phyloP scores from a whole-genome alignment of 2,888 invertebrate species.

The Ametastegia equiseti region DNA sequence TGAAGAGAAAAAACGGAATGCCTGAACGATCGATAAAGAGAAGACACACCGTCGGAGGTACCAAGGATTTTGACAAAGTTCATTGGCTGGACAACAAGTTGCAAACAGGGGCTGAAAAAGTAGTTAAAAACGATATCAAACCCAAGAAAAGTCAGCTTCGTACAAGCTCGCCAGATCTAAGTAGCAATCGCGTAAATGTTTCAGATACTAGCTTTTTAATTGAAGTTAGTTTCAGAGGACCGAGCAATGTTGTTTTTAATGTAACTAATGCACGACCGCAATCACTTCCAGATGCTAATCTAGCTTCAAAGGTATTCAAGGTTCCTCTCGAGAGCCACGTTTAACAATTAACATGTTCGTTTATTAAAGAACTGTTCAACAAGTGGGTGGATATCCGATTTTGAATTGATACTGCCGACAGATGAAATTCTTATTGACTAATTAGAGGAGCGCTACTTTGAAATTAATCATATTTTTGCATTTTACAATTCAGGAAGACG shows the following conservation, averaged over 20 bases:
- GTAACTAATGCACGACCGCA: slow-evolving; percentile 77
- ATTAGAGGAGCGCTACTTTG: slow-evolving; percentile 13
- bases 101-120: slow-evolving; percentile 75
- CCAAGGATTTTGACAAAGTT: slow-evolving; percentile 89
- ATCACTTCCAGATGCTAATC: slow-evolving; percentile 77
- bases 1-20: slow-evolving; percentile 87
- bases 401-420: background rate
- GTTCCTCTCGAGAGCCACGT: slow-evolving; percentile 81
- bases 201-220: slow-evolving; percentile 75
- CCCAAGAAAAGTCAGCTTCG: slow-evolving; percentile 79
- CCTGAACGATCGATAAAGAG: slow-evolving; percentile 91
- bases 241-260: slow-evolving; percentile 78
- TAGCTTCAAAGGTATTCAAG: slow-evolving; percentile 77
- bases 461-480: background rate
- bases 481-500: slow-evolving; percentile 29
- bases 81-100: slow-evolving; percentile 79
- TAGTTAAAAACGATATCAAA: slow-evolving; percentile 76
- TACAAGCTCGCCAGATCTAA: slow-evolving; percentile 81
- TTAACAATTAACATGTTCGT: slow-evolving; percentile 63
- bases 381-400: background rate
- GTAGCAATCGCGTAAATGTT: slow-evolving; percentile 71
- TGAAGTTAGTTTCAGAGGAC: slow-evolving; percentile 77
- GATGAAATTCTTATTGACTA: background rate
- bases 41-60: slow-evolving; percentile 94
- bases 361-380: background rate